Evolutionary conservation across 2,797 vertebrate genomes (phyloP).

Genomic region (Xenopus petersii): DNA sequence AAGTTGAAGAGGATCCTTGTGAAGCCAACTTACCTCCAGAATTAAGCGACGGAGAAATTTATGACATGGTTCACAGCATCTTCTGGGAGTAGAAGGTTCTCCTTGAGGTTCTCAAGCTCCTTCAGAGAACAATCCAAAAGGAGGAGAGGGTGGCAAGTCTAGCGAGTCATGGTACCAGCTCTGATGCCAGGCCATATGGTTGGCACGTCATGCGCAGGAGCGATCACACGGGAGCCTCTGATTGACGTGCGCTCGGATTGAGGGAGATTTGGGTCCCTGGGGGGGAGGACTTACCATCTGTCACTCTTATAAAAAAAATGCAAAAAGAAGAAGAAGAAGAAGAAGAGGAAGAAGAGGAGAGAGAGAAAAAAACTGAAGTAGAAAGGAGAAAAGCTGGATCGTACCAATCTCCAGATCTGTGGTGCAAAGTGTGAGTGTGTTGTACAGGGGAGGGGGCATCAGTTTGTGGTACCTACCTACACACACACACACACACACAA

Average conservation of each 20-base stretch:
- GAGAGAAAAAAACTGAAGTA: slow-evolving; percentile 44
- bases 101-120: slow-evolving; percentile 77
- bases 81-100: slow-evolving; percentile 79
- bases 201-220: slow-evolving; percentile 97
- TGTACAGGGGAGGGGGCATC: not conserved
- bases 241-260: slow-evolving; percentile 97
- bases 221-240: slow-evolving; percentile 97
- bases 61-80: slow-evolving; percentile 90
- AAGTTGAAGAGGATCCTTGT: slow-evolving; percentile 35
- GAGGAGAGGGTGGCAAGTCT: slow-evolving; percentile 92
- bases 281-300: slow-evolving; percentile 93
- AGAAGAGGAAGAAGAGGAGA: not conserved
- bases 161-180: slow-evolving; percentile 92
- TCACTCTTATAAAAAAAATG: slow-evolving; percentile 77
- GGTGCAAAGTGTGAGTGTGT: no score
- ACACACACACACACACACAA: not conserved
- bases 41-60: slow-evolving; percentile 72
- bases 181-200: slow-evolving; percentile 96
- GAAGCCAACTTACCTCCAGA: slow-evolving; percentile 76
- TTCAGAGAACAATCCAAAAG: slow-evolving; percentile 83
- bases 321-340: slow-evolving; percentile 51
- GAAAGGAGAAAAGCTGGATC: slow-evolving; percentile 53
- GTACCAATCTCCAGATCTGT: slow-evolving; percentile 18
- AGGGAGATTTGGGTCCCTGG: slow-evolving; percentile 91
- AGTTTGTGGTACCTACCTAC: not conserved